Base-by-base conservation (phyloP, 1,140 invertebrate genomes). In the Trichonephila inaurata region DNA sequence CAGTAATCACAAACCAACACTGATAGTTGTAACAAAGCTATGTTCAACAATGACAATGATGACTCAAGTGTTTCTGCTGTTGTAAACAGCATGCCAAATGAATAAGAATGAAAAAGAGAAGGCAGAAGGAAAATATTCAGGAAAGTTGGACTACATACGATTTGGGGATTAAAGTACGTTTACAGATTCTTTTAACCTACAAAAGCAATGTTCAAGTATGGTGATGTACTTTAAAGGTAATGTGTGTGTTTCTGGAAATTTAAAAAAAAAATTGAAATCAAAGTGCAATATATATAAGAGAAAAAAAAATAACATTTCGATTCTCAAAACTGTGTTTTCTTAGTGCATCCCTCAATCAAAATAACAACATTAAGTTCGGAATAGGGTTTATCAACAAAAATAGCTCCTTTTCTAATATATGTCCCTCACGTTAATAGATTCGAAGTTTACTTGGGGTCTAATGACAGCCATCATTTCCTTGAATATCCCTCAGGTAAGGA, bases 11-110 rank as follows among this genome's bases (percentile, higher is more conserved):
- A 72, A 91, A 83, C 77, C 89, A 91, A 91, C 89, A 91, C 77
- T 64, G 89, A 91, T 91, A 91, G 89, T 77, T 91, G 60, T 91
- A 91, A 91, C 77, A 91, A 91, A 91, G 89, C 89, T 91, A 91
- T 91, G 60, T 64, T 91, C 89, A 91, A 91, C 89, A 91, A 91
- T 91, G 89, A 91, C 89, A 83, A 83, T 91, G 72, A 28, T 90
- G 89, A 90, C 89, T 90, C 87, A 69, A 51, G 33, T 72, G 64
- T 66, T 69, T 44, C 33, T 69, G 64, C 62, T 89, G 64, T 62
- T 19, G 6, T n/a, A 40, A 62, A 72, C 61, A 69, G 87, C 61
- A 69, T 72, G 87, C 51, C 58, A 28, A 28, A 83, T 83, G 44
- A 83, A 83, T 51, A 62, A 77, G 72, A 77, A 77, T 77, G 72